Evolutionary conservation across 1,140 invertebrate genomes (phyloP), one percentile per base, ranked within the genome.

Genomic region (Diploscapter pachys): DNA sequence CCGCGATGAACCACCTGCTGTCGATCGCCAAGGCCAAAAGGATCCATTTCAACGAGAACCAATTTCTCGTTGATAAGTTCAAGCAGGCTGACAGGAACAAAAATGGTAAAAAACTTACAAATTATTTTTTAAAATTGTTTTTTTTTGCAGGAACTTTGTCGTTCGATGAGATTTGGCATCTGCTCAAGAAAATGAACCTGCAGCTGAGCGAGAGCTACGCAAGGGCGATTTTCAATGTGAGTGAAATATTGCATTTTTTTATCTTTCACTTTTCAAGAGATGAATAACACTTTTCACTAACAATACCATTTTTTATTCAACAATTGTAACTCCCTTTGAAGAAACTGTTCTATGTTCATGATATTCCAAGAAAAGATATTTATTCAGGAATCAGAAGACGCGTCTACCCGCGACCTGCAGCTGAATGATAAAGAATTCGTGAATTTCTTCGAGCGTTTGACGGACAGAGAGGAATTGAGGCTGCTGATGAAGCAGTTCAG

Each of bases 131-230:
- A 13, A 9, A 4, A 59, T 8, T 55, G 2, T 51, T 6, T 56
- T 77, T 4, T 61, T 52, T 69, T 69, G 48, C 51, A 83, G 82
- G 84, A 57, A 63, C 77, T 65, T 76, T 85, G 48, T 71, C 73
- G 13, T 84, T 85, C 63, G 77, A 79, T 52, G 83, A 85, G 74
- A 71, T 85, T n/a, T 85, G 81, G 81, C 80, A 80, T 74, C 75
- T 85, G 49, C 68, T 85, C 4, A 82, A 83, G 63, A 75, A 76
- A 63, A 73, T 85, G 67, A 85, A 85, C 75, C 68, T 85, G 31
- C 83, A 85, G 77, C 73, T 85, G 52, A 80, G 79, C 61, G 78
- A 81, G 61, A 61, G 65, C 49, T 85, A 85, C 63, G 83, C 82
- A 2, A 63, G 72, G 56, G 76, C 72, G 3, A 71, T 85, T n/a